A percentile compares a stretch with the other conserved stretches of the same genome.
phyloP scores from a whole-genome alignment of 2,113 vertebrate genomes.

The Gymnorhina tibicen region DNA sequence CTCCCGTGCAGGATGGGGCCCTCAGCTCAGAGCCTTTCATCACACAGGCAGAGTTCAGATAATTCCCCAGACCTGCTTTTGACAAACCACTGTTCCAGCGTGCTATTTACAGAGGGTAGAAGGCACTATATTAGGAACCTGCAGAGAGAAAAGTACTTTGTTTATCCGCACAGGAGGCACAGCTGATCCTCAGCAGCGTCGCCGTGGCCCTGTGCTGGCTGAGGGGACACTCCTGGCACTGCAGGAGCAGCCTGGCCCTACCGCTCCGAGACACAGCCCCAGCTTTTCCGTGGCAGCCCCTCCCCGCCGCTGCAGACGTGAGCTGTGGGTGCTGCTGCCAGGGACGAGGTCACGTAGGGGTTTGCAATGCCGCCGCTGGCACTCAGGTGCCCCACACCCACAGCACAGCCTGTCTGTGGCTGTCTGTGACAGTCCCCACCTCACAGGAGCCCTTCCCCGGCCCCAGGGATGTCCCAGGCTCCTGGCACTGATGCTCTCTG shows the following conservation, averaged over 20 bases:
- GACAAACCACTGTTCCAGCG: neutral
- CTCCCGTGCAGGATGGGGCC: fast-evolving
- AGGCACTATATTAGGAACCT: neutral
- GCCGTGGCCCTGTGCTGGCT: neutral
- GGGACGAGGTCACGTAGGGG: fast-evolving
- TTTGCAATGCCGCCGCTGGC: fast-evolving
- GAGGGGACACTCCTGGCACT: fast-evolving
- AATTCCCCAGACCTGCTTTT: neutral
- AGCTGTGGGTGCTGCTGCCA: neutral
- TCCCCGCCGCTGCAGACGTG: fast-evolving
- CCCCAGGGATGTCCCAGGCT: neutral
- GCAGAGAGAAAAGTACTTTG: neutral
- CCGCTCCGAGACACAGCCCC: fast-evolving
- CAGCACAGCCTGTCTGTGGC: fast-evolving
- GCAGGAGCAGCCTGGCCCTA: neutral
- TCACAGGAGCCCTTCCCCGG: neutral
- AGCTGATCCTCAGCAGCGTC: neutral
- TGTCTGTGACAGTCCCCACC: fast-evolving
- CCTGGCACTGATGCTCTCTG: fast-evolving
- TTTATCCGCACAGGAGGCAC: neutral
- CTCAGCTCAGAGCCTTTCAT: neutral
- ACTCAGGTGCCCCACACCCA: neutral
- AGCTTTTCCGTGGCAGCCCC: neutral
- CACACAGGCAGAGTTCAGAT: neutral
- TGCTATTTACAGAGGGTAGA: neutral